These are phyloP conservation scores for Coturnix japonica DNA, from an alignment of 2,113 vertebrate genomes.

Conservation along the genomic window DNA sequence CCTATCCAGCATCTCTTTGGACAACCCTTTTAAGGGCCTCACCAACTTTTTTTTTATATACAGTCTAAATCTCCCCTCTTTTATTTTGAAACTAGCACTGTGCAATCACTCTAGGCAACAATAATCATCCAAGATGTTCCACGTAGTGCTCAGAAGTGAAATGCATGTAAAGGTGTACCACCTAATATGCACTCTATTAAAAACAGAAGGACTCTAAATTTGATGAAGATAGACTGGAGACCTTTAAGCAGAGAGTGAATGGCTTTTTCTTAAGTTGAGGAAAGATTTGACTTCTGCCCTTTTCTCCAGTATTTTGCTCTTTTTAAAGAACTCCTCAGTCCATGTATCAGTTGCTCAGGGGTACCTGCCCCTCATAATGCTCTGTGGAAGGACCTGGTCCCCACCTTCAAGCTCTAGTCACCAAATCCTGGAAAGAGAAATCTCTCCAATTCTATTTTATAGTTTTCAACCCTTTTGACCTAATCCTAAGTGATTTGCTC, in stretches of 20 bases:
- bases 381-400: accelerated
- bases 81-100: too few species aligned
- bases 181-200: not conserved
- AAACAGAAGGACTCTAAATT: not conserved
- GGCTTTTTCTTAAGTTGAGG: not conserved
- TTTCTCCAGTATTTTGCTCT: not conserved
- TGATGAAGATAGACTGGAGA: not conserved
- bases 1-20: too few species aligned
- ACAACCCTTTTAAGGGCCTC: too few species aligned
- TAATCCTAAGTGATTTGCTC: slow-evolving; percentile 1
- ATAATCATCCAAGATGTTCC: not conserved
- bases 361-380: not conserved
- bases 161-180: not conserved
- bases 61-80: too few species aligned
- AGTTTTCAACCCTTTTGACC: not conserved
- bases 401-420: not conserved
- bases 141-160: not conserved
- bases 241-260: not conserved
- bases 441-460: not conserved
- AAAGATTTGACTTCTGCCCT: not conserved
- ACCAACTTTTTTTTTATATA: too few species aligned
- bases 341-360: accelerated
- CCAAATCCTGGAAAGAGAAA: not conserved
- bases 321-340: not conserved
- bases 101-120: not conserved